A percentile compares a stretch with the other conserved stretches of the same genome.
These are phyloP conservation scores for Pao palembangensis DNA, from an alignment of 2,113 vertebrate species.

Conservation along the genomic window DNA sequence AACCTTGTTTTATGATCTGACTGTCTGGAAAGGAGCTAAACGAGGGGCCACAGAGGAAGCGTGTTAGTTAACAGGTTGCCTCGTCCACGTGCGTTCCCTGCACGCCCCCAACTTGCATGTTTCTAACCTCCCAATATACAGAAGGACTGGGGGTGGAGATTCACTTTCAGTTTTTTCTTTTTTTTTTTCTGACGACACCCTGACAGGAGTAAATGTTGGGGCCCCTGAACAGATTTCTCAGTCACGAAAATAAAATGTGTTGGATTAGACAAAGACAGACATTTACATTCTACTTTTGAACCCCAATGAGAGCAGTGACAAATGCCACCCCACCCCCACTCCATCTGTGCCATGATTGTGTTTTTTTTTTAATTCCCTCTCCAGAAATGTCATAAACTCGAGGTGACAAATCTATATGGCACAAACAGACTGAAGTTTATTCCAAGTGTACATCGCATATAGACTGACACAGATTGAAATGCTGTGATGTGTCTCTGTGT, in stretches of 20 bases:
- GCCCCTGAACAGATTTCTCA: conserved; percentile 82
- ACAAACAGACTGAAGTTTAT: conserved; percentile 61
- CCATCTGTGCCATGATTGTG: conserved; percentile 77
- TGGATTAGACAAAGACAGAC: conserved; percentile 78
- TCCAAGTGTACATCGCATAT: conserved; percentile 66
- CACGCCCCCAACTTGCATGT: conserved; percentile 58
- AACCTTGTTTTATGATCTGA: no score
- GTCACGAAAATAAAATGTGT: conserved; percentile 82
- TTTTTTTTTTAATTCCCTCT: conserved; percentile 37
- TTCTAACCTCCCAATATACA: conserved; percentile 73
- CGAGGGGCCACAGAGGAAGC: background rate
- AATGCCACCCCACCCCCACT: conserved; percentile 78
- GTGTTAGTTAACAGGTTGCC: conserved; percentile 22
- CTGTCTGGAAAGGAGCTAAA: background rate
- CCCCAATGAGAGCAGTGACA: conserved; percentile 75
- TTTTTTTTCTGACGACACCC: conserved; percentile 74
- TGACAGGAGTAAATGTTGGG: conserved; percentile 76
- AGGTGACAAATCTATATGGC: conserved; percentile 71
- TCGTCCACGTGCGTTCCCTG: conserved; percentile 15
- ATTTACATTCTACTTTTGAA: conserved; percentile 78
- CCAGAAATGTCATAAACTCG: conserved; percentile 73
- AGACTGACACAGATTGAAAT: conserved; percentile 67
- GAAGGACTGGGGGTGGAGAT: conserved; percentile 80
- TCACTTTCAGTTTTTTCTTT: conserved; percentile 63
- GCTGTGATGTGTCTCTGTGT: conserved; percentile 49